Base-by-base conservation (phyloP, 92 coral and sea anemone species). In the Porites lobata region DNA sequence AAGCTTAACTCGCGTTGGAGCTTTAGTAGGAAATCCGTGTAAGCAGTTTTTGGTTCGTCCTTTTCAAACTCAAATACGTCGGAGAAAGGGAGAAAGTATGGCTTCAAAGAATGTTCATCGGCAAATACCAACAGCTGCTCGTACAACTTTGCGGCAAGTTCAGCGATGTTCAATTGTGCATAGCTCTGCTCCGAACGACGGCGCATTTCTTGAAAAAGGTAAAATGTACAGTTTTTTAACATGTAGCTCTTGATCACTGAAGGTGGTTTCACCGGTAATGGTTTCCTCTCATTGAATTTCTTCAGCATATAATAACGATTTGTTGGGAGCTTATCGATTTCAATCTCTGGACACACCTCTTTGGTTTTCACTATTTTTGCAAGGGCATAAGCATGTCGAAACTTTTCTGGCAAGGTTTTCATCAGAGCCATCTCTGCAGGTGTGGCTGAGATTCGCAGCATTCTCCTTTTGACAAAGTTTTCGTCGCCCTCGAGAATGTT, bases 371-470 rank as follows among this genome's bases (percentile, higher is more conserved):
- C 61, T 32, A 80, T 80, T 80, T 80, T 80, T n/a, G 76, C 75
- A 43, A 80, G 85, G 75, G 85, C 85, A 80, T 80, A 80, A n/a
- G 76, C 85, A 50, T 65, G 85, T 3, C 85, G 85, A 67, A 80
- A 80, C 52, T 63, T 65, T 47, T 63, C 73, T 50, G 85, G 85
- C 59, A 80, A 65, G 20, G 85, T 63, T 66, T 66, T 80, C 76
- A 66, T 67, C 1, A 80, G 76, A 50, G 85, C 8, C 9, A 80
- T 80, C 61, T 80, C 85, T 15, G 85, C 85, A 8, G 85, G 85
- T 47, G 85, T 71, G 13, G 85, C 85, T 19, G 85, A 80, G 72
- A 80, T 50, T n/a, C 85, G 76, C 64, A 80, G 56, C 85, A 80
- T 80, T 80, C 85, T 66, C 17, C 85, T 65, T 65, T 38, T 32